phyloP scores from a whole-genome alignment of 2,113 vertebrate species.

The Rallus limicola region DNA sequence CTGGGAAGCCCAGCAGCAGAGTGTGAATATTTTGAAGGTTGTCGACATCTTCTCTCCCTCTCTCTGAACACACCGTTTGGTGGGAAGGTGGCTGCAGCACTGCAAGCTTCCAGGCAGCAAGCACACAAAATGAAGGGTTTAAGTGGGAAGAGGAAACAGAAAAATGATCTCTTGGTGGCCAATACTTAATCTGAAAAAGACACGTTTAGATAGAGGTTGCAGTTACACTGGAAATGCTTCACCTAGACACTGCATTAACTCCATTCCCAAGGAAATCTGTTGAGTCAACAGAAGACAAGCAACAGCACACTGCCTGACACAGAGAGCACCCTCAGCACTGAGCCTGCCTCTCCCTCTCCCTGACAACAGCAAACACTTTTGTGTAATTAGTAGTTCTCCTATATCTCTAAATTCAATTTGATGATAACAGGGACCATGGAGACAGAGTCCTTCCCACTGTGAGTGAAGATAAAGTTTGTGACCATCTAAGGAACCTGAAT shows the following conservation, averaged over 20 bases:
- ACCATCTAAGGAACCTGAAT: too few species aligned
- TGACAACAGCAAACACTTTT: neutral
- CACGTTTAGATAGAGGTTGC: neutral
- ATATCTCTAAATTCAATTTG: neutral
- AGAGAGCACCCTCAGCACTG: neutral
- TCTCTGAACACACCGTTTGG: fast-evolving
- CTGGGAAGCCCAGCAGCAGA: neutral
- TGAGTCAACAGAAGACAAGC: neutral
- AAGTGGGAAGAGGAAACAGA: neutral
- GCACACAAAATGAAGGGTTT: neutral
- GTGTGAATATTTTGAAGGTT: neutral
- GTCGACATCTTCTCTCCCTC: neutral
- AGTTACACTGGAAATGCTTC: neutral
- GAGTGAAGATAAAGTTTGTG: too few species aligned
- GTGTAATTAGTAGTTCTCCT: neutral
- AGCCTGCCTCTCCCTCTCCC: neutral
- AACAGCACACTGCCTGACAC: fast-evolving
- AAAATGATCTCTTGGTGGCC: neutral
- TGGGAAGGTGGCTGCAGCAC: neutral
- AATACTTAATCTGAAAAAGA: neutral
- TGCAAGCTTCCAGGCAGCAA: fast-evolving
- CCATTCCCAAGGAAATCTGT: neutral
- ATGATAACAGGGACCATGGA: too few species aligned
- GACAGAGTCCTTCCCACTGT: too few species aligned
- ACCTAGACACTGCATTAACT: neutral